These are phyloP conservation scores for Synchiropus splendidus DNA, from an alignment of 2,113 vertebrate genomes.

Conservation along the genomic window DNA sequence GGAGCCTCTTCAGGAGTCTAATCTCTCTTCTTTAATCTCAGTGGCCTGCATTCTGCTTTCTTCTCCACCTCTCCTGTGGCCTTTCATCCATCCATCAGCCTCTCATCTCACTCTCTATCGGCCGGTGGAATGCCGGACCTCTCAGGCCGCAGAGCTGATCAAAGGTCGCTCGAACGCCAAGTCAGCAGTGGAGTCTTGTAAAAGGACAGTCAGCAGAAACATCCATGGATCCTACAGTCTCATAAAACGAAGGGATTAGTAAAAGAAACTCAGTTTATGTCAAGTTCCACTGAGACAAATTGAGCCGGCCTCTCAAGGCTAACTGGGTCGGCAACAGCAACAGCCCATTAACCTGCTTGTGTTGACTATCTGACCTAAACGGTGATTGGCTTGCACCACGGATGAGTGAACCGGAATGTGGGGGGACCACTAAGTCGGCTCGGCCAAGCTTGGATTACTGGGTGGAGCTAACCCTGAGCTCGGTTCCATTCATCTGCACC, in stretches of 20 bases:
- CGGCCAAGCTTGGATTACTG: constrained; percentile 56
- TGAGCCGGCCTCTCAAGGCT: no score
- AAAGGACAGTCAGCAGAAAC: constrained; percentile 14
- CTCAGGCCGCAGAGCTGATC: constrained; percentile 38
- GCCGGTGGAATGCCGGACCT: constrained; percentile 60
- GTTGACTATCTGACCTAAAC: constrained; percentile 19
- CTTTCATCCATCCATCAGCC: constrained; percentile 55
- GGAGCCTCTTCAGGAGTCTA: constrained; percentile 49
- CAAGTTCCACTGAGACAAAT: no score
- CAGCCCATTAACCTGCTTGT: no score
- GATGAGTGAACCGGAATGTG: constrained; percentile 64
- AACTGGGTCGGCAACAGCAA: no score
- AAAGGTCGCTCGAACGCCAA: constrained; percentile 53
- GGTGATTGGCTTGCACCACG: constrained; percentile 31
- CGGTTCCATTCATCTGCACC: constrained; percentile 60
- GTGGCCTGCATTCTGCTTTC: constrained; percentile 46
- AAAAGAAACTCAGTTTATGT: no score
- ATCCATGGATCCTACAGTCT: no score
- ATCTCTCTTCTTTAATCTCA: constrained; percentile 61
- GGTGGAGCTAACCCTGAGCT: constrained; percentile 44
- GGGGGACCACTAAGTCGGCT: constrained; percentile 54
- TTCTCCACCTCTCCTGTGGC: constrained; percentile 46
- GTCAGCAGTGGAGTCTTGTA: constrained; percentile 45
- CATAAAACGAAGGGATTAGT: no score
- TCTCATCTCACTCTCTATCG: constrained; percentile 55